Conservation (phyloP, 1,140 invertebrate genomes). For the Medauroidea extradentata region DNA sequence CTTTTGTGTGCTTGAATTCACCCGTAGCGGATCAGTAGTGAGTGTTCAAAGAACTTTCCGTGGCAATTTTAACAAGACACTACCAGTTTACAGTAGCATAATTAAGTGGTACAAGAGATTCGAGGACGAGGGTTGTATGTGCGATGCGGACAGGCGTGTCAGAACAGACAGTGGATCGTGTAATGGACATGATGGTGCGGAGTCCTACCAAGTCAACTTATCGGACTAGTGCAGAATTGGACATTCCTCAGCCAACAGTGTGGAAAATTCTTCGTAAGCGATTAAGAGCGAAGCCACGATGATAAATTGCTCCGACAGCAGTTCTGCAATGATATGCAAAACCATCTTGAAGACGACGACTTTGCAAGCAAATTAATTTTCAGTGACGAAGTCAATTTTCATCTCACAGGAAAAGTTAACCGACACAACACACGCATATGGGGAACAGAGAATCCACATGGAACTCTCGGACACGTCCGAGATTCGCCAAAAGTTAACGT, state of each 20-base stretch:
- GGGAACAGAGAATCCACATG: conserved; percentile 8
- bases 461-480: neutral
- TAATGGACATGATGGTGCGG: neutral
- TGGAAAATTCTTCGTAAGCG: neutral
- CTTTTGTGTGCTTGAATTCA: neutral
- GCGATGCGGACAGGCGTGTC: neutral
- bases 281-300: neutral
- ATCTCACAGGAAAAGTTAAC: neutral
- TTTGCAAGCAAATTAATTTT: conserved; percentile 5
- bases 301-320: neutral
- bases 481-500: conserved; percentile 6
- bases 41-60: neutral
- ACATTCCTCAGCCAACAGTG: neutral
- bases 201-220: neutral
- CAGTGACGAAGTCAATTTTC: conserved; percentile 9
- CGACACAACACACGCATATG: conserved; percentile 1
- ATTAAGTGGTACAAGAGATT: neutral
- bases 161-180: neutral
- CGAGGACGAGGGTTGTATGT: neutral
- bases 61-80: neutral
- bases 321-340: neutral
- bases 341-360: neutral
- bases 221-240: neutral
- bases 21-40: neutral
- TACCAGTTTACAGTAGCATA: neutral